phyloP scores from a whole-genome alignment of 2,113 vertebrate species.

The Mionectes macconnelli region DNA sequence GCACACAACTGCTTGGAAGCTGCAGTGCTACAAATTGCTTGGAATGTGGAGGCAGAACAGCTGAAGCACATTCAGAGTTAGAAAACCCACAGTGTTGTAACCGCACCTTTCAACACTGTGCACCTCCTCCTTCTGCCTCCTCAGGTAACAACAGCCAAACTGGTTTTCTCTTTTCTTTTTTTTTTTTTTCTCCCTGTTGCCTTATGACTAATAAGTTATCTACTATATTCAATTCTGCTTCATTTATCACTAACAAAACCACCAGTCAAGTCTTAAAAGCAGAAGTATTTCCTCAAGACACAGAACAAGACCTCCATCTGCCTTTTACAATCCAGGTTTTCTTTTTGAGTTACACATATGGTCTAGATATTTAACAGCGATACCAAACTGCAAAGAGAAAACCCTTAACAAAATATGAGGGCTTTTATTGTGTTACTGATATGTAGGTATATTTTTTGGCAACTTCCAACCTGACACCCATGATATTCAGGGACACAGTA shows the following conservation, averaged over 20 bases:
- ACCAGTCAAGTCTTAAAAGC: background rate
- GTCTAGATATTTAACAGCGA: background rate
- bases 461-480: background rate
- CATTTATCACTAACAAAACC: background rate
- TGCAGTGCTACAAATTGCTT: background rate
- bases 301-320: background rate
- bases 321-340: background rate
- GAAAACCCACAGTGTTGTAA: background rate
- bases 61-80: accelerated
- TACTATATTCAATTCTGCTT: background rate
- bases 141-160: background rate
- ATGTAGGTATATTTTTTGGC: background rate
- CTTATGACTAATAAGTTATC: background rate
- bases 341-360: background rate
- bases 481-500: background rate
- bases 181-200: background rate
- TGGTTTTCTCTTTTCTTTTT: background rate
- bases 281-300: background rate
- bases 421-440: background rate
- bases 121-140: background rate
- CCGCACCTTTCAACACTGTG: background rate
- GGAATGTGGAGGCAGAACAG: background rate
- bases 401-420: background rate
- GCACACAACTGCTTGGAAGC: background rate
- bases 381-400: background rate